A percentile compares a stretch with the other conserved stretches of the same genome.
Conservation (phyloP, 2,888 invertebrate species). For the Drosophila pseudotakahashii region DNA sequence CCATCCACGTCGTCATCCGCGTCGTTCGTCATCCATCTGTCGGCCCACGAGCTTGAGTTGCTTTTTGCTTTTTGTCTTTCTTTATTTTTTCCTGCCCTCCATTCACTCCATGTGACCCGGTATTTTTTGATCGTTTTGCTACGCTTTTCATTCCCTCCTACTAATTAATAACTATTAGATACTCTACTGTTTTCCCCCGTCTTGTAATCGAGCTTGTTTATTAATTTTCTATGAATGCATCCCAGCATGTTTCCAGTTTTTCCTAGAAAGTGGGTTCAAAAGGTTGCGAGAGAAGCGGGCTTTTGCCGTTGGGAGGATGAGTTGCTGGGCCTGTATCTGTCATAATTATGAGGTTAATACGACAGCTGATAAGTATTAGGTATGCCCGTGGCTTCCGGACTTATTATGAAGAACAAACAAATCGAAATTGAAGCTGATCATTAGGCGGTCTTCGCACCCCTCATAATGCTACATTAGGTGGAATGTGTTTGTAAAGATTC, state of each 20-base stretch:
- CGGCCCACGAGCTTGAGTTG: constrained; percentile 51
- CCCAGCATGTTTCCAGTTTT: constrained; percentile 22
- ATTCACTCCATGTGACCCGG: constrained; percentile 65
- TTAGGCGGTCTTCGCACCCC: neutral
- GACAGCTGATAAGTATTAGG: constrained; percentile 30
- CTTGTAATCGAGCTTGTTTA: constrained; percentile 67
- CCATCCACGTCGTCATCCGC: constrained; percentile 22
- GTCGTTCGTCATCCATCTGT: constrained; percentile 41
- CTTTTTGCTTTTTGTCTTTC: constrained; percentile 19
- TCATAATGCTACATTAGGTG: neutral
- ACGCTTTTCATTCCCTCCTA: constrained; percentile 71
- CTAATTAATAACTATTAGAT: constrained; percentile 74
- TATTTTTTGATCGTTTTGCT: constrained; percentile 73
- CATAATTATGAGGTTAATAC: constrained; percentile 37
- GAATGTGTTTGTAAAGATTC: neutral
- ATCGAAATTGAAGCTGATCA: constrained; percentile 13
- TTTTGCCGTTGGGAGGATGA: constrained; percentile 13
- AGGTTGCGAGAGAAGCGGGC: constrained; percentile 44
- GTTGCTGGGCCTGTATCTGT: constrained; percentile 27
- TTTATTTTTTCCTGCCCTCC: constrained; percentile 26
- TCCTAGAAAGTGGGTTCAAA: constrained; percentile 47
- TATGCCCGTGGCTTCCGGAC: constrained; percentile 16
- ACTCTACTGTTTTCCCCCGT: constrained; percentile 35
- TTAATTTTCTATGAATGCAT: constrained; percentile 38
- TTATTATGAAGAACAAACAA: constrained; percentile 19